phyloP scores from a whole-genome alignment of 2,888 invertebrate species.

The Autographa pulchrina region DNA sequence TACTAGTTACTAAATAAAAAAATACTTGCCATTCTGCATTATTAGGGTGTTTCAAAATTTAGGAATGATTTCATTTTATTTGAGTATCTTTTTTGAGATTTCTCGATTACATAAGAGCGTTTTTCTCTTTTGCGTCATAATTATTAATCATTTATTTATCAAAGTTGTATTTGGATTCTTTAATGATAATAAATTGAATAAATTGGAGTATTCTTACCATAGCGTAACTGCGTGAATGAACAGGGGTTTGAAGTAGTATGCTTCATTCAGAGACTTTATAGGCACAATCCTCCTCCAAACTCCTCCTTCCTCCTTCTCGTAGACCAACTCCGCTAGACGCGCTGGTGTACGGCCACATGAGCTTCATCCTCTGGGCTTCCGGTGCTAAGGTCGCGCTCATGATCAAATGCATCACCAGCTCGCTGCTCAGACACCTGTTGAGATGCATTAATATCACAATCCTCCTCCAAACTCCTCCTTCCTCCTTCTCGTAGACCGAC shows the following conservation, averaged over 20 bases:
- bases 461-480: constrained; percentile 15
- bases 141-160: too few relatives aligned
- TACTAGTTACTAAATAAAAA: too few relatives aligned
- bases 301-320: constrained; percentile 7
- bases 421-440: too few relatives aligned
- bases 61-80: not conserved
- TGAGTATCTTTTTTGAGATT: not conserved
- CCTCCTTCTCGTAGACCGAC: constrained; percentile 89
- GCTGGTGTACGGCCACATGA: constrained; percentile 92
- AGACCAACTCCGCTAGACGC: constrained; percentile 94
- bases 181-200: too few relatives aligned
- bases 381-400: constrained; percentile 72
- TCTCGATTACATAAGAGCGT: not conserved
- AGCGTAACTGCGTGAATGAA: too few relatives aligned
- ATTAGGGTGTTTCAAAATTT: not conserved
- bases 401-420: too few relatives aligned
- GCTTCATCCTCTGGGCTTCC: constrained; percentile 80
- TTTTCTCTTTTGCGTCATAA: too few relatives aligned
- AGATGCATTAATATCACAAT: not conserved
- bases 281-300: not conserved
- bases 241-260: too few relatives aligned
- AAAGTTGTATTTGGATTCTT: too few relatives aligned
- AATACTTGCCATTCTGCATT: constrained; percentile 46
- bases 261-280: too few relatives aligned
- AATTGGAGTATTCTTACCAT: too few relatives aligned